Evolutionary conservation across 1,140 invertebrate species (phyloP).

Genomic region (Drosophila simulans): DNA sequence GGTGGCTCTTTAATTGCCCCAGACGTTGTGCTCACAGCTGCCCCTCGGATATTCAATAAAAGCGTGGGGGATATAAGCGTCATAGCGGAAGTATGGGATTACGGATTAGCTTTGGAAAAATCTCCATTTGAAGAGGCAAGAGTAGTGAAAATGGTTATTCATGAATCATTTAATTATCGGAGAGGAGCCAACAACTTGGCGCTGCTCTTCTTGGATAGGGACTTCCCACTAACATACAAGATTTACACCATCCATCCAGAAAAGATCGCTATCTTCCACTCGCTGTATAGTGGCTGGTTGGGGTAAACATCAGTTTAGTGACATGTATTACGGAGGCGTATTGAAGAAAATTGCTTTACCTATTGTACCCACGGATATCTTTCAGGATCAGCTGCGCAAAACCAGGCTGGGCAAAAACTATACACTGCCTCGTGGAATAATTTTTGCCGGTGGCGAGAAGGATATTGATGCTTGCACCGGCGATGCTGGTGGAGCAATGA

Average conservation of each 20-base stretch:
- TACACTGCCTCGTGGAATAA: conserved; percentile 85
- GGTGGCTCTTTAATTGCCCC: conserved; percentile 4
- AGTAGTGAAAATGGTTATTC: not conserved
- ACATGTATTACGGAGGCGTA: not conserved
- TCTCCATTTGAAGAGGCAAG: not conserved
- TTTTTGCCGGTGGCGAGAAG: conserved; percentile 88
- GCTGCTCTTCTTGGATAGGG: not conserved
- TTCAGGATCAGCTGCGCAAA: conserved; percentile 73
- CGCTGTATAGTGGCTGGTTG: not conserved
- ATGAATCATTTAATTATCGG: not conserved
- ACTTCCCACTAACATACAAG: not conserved
- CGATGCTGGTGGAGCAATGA: conserved; percentile 89
- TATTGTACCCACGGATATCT: not conserved
- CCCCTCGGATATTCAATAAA: not conserved
- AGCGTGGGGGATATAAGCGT: not conserved
- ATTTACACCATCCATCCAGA: not conserved
- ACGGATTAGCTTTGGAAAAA: not conserved
- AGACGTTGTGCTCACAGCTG: not conserved
- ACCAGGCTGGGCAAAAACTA: conserved; percentile 85
- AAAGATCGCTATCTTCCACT: not conserved
- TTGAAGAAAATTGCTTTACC: not conserved
- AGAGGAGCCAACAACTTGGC: conserved; percentile 2
- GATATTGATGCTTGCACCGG: conserved; percentile 90
- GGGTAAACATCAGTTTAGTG: not conserved
- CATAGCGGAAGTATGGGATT: not conserved